These are phyloP conservation scores for Propithecus coquereli DNA, from an alignment of 2,113 vertebrate species.

Conservation along the genomic window DNA sequence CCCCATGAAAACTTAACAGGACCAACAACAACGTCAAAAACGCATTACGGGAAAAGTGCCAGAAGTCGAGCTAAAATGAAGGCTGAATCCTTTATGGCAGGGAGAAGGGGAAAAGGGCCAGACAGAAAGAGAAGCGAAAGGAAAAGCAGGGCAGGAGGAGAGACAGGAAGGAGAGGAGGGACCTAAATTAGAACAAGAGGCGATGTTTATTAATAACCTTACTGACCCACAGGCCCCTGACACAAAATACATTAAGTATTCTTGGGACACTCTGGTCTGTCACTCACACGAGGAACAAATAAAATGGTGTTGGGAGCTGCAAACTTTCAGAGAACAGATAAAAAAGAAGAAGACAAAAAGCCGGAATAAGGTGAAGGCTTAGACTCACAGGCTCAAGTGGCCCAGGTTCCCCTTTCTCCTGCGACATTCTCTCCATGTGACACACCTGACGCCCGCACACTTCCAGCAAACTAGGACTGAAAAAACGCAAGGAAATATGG, in stretches of 20 bases:
- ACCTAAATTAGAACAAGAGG: slow-evolving; percentile 70
- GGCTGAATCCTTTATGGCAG: not conserved
- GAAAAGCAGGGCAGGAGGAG: slow-evolving; percentile 67
- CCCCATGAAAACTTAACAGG: not conserved
- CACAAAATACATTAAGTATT: slow-evolving; percentile 60
- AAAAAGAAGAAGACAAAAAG: not conserved
- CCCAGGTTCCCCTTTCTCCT: accelerated
- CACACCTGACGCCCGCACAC: accelerated
- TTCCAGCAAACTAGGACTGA: not conserved
- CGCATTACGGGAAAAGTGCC: not conserved
- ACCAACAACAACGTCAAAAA: not conserved
- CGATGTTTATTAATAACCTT: slow-evolving; percentile 73
- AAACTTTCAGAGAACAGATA: not conserved
- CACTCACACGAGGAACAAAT: slow-evolving; percentile 34
- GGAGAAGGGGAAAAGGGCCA: slow-evolving; percentile 54
- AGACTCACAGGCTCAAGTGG: not conserved
- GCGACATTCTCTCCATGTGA: not conserved
- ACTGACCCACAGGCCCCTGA: slow-evolving; percentile 74
- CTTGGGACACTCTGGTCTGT: slow-evolving; percentile 56
- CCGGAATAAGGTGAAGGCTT: not conserved
- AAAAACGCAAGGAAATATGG: not conserved
- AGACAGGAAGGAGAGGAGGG: slow-evolving; percentile 35
- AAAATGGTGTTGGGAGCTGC: not conserved
- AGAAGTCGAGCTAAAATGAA: not conserved
- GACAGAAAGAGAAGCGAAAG: slow-evolving; percentile 35